phyloP scores from a whole-genome alignment of 2,113 vertebrate genomes.

The Piaya cayana region DNA sequence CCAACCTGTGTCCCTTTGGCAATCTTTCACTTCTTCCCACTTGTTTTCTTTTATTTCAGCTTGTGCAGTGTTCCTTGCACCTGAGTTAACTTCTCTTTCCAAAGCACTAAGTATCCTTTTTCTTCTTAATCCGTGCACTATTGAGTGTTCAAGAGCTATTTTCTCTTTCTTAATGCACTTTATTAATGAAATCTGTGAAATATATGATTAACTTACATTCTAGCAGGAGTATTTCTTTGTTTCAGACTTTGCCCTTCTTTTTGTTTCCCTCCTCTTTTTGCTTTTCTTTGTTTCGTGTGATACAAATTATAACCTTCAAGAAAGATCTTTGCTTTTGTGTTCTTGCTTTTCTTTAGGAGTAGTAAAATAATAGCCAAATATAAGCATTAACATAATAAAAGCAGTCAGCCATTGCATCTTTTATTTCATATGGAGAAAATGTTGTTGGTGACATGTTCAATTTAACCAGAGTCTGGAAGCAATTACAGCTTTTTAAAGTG shows the following conservation, averaged over 20 bases:
- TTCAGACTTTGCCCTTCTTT: neutral
- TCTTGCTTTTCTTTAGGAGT: neutral
- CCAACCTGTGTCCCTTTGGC: neutral
- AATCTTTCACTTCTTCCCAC: neutral
- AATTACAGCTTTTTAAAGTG: neutral
- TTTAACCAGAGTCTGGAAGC: neutral
- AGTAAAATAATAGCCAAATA: neutral
- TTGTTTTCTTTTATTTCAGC: neutral
- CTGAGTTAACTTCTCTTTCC: neutral
- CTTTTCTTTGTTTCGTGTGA: neutral
- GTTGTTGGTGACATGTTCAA: neutral
- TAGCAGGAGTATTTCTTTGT: neutral
- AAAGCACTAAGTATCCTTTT: neutral
- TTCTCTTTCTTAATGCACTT: neutral
- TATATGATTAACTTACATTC: accelerated
- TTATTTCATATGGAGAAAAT: neutral
- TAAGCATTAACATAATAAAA: neutral
- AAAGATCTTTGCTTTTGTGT: neutral
- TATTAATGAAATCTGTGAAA: neutral
- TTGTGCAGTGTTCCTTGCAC: neutral
- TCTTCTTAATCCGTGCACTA: neutral
- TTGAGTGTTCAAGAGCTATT: neutral
- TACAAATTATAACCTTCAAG: neutral
- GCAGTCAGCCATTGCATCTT: neutral
- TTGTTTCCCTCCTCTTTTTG: neutral